Base-by-base conservation (phyloP, 2,113 vertebrate genomes). In the Calidris pugnax region DNA sequence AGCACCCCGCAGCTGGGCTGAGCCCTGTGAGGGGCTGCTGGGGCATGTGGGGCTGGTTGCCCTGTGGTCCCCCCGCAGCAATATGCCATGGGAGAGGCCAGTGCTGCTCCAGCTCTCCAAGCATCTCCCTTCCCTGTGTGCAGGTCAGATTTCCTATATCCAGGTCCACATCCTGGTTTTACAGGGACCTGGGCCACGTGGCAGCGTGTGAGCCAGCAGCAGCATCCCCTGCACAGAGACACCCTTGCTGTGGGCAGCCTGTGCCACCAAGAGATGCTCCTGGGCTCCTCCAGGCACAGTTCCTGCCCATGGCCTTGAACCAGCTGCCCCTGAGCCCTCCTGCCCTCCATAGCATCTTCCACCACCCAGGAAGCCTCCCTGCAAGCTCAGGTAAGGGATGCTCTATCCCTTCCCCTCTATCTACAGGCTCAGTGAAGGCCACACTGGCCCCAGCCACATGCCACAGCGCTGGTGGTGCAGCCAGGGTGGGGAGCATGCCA, bases 11-110 rank as follows among this genome's bases (percentile, higher is more conserved):
- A 41, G 63, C 39, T 48, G 64, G 45, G 35, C 41, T 74, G 12
- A 87, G 41, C 66, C 45, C 37, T 0, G 0, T 6, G 10, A 7
- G 12, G 45, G 14, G 7, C 23, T 2, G 4, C 66, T 78, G 78
- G 24, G n/a, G 37, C 51, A 63, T 7, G 0, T 0, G 4, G 35
- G 11, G 39, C 45, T 84, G 62, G 33, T 53, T 81, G 73, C 18
- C 24, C 17, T 48, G 32, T 23, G 28, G 47, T 68, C 19, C 9
- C 9, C 50, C 14, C 0, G 0, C 33, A 56, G 48, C 1, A 0
- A 10, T 17, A 30, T 86, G 35, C 20, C 24, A 32, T 0, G 1
- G 71, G 37, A n/a, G 22, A 37, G 21, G 55, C 28, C 0, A 0
- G 21, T 35, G 47, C 79, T 75, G 75, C 71, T 82, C 62, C 87